phyloP scores from a whole-genome alignment of 2,888 invertebrate species.

The Tetragonisca angustula region DNA sequence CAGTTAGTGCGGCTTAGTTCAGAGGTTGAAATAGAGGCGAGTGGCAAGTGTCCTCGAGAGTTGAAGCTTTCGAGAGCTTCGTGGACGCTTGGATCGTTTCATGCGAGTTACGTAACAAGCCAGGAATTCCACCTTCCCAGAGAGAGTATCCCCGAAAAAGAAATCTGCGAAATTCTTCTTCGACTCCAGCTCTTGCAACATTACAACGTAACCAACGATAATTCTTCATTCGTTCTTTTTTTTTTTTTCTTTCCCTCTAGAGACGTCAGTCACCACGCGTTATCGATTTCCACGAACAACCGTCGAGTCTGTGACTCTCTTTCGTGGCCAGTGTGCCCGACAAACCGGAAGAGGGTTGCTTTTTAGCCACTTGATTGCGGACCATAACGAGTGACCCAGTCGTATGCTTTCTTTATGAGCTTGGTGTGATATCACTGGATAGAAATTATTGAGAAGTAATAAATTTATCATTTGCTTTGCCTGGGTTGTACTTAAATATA shows the following conservation, averaged over 20 bases:
- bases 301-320: conserved; percentile 7
- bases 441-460: too few relatives aligned
- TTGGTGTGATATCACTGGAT: too few relatives aligned
- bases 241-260: background rate
- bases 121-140: background rate
- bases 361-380: background rate
- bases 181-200: background rate
- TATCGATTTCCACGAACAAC: conserved; percentile 32
- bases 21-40: background rate
- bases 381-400: too few relatives aligned
- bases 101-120: conserved; percentile 44
- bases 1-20: background rate
- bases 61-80: conserved; percentile 8
- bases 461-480: too few relatives aligned
- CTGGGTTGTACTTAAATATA: too few relatives aligned
- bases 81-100: background rate
- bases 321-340: background rate
- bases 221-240: too few relatives aligned
- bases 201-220: too few relatives aligned
- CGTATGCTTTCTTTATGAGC: too few relatives aligned
- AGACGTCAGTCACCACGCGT: conserved; percentile 20
- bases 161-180: background rate
- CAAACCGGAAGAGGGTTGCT: background rate
- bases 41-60: conserved; percentile 22
- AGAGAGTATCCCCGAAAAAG: conserved; percentile 9